Evolutionary conservation across 2,797 vertebrate genomes (phyloP).

Genomic region (Lates japonicus): DNA sequence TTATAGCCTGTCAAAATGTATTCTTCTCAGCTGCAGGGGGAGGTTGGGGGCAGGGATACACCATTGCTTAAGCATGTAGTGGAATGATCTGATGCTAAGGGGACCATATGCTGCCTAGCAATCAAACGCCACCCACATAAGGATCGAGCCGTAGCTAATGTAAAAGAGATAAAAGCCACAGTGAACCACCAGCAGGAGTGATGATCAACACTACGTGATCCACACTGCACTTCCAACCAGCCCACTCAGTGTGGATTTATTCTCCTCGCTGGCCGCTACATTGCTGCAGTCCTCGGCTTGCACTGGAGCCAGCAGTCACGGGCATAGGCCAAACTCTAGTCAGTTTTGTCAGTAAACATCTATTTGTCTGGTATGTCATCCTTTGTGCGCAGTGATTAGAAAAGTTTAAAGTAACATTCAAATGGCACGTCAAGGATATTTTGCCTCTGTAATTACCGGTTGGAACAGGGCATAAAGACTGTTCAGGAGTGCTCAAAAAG

Average conservation of each 20-base stretch:
- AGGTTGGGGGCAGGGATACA: constrained; percentile 62
- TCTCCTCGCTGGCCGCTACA: constrained; percentile 43
- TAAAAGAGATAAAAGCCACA: constrained; percentile 80
- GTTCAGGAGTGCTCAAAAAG: background rate
- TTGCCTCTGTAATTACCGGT: constrained; percentile 4
- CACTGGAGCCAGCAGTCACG: constrained; percentile 39
- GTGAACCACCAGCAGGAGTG: constrained; percentile 66
- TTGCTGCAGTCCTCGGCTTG: constrained; percentile 39
- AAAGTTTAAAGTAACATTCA: background rate
- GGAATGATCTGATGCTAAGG: constrained; percentile 75
- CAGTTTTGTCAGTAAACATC: constrained; percentile 38
- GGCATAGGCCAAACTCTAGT: constrained; percentile 12
- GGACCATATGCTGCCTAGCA: constrained; percentile 81
- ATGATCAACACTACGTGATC: constrained; percentile 70
- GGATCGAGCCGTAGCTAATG: constrained; percentile 73
- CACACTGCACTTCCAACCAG: constrained; percentile 63
- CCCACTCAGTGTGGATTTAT: constrained; percentile 79
- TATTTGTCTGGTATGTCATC: constrained; percentile 11
- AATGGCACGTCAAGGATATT: background rate
- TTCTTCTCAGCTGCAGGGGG: constrained; percentile 47
- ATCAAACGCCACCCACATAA: constrained; percentile 80
- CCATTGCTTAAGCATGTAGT: constrained; percentile 70
- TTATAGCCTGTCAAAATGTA: constrained; percentile 48
- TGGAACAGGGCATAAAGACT: constrained; percentile 1
- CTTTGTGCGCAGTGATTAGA: background rate